Conservation (phyloP, 92 coral and sea anemone genomes). For the Micromussa lordhowensis region DNA sequence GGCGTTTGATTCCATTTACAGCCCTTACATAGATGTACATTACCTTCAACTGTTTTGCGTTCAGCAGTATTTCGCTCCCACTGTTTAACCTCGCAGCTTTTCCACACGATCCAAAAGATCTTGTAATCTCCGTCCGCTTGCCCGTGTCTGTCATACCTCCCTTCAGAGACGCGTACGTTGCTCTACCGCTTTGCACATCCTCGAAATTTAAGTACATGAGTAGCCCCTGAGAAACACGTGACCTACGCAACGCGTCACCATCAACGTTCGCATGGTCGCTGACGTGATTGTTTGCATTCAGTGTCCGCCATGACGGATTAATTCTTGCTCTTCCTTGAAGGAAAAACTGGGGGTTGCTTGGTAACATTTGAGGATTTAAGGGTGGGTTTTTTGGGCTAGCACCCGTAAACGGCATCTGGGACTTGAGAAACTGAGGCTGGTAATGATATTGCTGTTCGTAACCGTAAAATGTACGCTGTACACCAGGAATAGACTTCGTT, state of each 20-base stretch:
- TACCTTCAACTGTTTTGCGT: constrained; percentile 75
- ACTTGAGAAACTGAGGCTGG: neutral
- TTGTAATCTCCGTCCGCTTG: constrained; percentile 70
- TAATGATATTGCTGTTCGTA: neutral
- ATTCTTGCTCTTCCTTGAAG: neutral
- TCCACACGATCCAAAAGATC: constrained; percentile 76
- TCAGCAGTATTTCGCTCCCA: constrained; percentile 72
- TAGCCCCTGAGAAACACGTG: constrained; percentile 48
- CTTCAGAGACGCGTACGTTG: constrained; percentile 37
- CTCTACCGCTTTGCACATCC: constrained; percentile 40
- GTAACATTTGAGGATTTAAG: neutral
- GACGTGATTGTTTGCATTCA: constrained; percentile 26
- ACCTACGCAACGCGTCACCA: neutral
- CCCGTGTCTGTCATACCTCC: constrained; percentile 55
- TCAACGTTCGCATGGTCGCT: constrained; percentile 6
- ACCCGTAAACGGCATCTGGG: constrained; percentile 15
- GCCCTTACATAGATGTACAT: neutral
- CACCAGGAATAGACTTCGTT: constrained; percentile 22
- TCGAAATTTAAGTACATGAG: constrained; percentile 81
- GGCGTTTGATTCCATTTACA: neutral
- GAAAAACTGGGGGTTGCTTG: neutral
- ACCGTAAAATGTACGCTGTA: neutral
- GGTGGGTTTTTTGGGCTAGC: neutral
- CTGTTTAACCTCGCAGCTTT: constrained; percentile 68
- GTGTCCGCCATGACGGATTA: constrained; percentile 10